A percentile compares a stretch with the other conserved stretches of the same genome.
Conservation (phyloP, 2,113 vertebrate species). For the Pseudopipra pipra region DNA sequence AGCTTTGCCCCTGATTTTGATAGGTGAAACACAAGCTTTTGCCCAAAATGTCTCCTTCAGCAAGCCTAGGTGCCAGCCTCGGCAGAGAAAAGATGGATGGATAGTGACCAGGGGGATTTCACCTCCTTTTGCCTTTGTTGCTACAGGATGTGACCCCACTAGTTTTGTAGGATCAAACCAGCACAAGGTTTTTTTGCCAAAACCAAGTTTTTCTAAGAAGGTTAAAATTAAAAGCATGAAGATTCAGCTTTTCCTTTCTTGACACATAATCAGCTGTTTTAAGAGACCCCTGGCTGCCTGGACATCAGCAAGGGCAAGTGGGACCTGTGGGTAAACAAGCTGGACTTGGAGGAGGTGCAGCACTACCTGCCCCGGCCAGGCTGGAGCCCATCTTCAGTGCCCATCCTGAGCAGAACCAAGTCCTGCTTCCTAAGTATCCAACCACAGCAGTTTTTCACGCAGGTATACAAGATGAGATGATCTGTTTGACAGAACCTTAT, state of each 20-base stretch:
- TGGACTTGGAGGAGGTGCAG: not conserved
- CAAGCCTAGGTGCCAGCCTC: not conserved
- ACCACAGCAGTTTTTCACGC: not conserved
- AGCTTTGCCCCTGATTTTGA: not conserved
- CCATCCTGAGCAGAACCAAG: fast-evolving
- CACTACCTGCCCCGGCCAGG: not conserved
- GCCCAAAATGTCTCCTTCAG: not conserved
- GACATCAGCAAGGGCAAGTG: not conserved
- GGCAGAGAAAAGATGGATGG: fast-evolving
- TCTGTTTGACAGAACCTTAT: not conserved
- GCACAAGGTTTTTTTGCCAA: not conserved
- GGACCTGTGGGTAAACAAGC: not conserved
- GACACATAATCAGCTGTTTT: not conserved
- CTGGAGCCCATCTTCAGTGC: not conserved
- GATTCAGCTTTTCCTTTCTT: not conserved
- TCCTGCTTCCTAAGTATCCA: not conserved
- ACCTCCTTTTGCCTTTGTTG: not conserved
- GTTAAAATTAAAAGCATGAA: not conserved
- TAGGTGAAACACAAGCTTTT: not conserved
- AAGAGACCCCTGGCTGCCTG: not conserved
- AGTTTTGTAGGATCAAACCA: not conserved
- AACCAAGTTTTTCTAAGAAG: not conserved
- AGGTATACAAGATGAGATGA: not conserved
- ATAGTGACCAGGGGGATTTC: fast-evolving
- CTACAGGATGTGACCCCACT: no score